Conservation (phyloP, 2,113 vertebrate species). For the Miniopterus natalensis region DNA sequence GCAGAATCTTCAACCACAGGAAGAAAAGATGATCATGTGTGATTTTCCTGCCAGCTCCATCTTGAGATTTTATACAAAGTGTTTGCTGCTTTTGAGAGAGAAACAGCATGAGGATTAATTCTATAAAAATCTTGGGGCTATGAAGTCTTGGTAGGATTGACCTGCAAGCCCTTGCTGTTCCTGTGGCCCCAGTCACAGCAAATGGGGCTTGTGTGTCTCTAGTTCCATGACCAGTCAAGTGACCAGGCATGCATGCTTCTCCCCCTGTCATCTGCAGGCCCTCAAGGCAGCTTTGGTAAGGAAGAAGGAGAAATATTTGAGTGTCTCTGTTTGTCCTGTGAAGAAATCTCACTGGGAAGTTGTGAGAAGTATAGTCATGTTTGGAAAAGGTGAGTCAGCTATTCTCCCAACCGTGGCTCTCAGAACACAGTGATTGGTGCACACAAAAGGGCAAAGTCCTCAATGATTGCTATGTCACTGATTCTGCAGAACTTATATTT, state of each 20-base stretch:
- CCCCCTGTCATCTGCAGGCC: conserved; percentile 62
- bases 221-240: too few relatives aligned
- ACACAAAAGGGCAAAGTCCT: conserved; percentile 64
- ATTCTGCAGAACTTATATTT: conserved; percentile 71
- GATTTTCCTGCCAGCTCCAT: background rate
- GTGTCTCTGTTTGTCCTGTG: conserved; percentile 65
- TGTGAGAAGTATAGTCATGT: conserved; percentile 85
- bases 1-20: background rate
- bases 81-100: conserved; percentile 11
- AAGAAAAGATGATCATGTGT: background rate
- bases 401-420: conserved; percentile 40
- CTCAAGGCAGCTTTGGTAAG: conserved; percentile 77
- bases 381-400: conserved; percentile 86
- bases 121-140: background rate
- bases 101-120: background rate
- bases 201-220: background rate
- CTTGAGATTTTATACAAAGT: background rate
- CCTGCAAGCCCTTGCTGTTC: background rate
- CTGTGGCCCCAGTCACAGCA: background rate
- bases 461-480: conserved; percentile 51
- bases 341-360: conserved; percentile 86
- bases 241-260: background rate
- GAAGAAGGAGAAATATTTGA: conserved; percentile 82
- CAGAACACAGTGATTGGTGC: conserved; percentile 41
- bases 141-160: background rate